Percentiles rank a stretch among this genome's conserved stretches.
phyloP scores from a whole-genome alignment of 2,797 vertebrate species.

The Acipenser oxyrinchus region DNA sequence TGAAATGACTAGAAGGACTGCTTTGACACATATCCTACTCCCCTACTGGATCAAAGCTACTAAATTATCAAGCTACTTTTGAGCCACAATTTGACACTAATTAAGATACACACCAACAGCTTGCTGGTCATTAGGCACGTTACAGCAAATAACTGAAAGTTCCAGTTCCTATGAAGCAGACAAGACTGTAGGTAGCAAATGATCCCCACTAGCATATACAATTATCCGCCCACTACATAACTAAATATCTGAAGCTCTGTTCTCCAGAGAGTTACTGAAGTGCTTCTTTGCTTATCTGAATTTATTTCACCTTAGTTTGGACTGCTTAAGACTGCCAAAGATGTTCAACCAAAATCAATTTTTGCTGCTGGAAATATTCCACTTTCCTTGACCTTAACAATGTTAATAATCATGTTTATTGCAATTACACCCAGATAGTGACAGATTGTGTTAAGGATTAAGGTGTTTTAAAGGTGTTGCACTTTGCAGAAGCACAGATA shows the following conservation, averaged over 20 bases:
- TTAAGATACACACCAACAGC: too few species aligned
- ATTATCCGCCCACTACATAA: too few species aligned
- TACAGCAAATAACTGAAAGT: too few species aligned
- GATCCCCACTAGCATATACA: too few species aligned
- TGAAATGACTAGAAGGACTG: too few species aligned
- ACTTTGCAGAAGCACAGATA: slow-evolving; percentile 14
- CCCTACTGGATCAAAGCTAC: too few species aligned
- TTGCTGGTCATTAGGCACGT: too few species aligned
- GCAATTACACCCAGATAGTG: slow-evolving; percentile 26
- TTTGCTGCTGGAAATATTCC: slow-evolving; percentile 1
- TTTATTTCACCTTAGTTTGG: slow-evolving; percentile 8
- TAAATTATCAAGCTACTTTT: too few species aligned
- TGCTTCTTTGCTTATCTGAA: neutral
- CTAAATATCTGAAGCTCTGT: neutral
- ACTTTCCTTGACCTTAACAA: slow-evolving; percentile 19
- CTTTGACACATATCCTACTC: too few species aligned
- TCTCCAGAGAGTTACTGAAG: neutral
- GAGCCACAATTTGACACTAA: too few species aligned
- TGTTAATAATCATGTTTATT: slow-evolving; percentile 24
- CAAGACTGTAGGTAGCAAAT: too few species aligned
- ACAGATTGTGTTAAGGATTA: slow-evolving; percentile 29
- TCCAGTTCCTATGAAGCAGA: too few species aligned
- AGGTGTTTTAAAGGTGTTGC: slow-evolving; percentile 19
- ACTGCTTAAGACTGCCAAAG: neutral
- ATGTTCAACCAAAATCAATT: slow-evolving; percentile 11